These are phyloP conservation scores for Scartelaos histophorus DNA, from an alignment of 2,113 vertebrate species.

Conservation along the genomic window DNA sequence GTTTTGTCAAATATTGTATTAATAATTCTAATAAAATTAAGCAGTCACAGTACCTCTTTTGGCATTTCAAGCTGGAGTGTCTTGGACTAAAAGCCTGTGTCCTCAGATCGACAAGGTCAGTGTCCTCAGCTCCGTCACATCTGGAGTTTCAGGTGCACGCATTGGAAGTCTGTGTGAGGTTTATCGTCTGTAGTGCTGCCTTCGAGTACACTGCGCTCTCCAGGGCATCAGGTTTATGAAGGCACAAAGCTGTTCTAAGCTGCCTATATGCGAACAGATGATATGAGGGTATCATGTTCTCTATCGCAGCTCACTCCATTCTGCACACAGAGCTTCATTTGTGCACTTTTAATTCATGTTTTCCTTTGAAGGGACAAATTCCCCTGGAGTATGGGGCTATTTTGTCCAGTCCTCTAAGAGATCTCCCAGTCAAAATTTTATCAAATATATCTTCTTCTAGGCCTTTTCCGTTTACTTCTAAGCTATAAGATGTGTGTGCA, in stretches of 20 bases:
- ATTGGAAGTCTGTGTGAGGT: conserved; percentile 11
- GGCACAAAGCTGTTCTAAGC: neutral
- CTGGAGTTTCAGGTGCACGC: conserved; percentile 33
- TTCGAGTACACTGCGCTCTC: conserved; percentile 13
- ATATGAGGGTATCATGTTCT: conserved; percentile 10
- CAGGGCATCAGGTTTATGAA: neutral
- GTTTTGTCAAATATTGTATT: no score
- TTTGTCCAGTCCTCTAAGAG: conserved; percentile 21
- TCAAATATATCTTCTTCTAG: conserved; percentile 42
- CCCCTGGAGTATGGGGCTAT: conserved; percentile 2
- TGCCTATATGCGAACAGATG: neutral
- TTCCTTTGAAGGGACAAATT: conserved; percentile 19
- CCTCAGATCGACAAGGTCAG: conserved; percentile 1
- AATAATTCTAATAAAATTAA: neutral
- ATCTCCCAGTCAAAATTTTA: conserved; percentile 40
- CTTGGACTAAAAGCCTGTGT: conserved; percentile 48
- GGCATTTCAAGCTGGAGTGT: conserved; percentile 28
- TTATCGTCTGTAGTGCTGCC: conserved; percentile 5
- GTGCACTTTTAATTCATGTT: conserved; percentile 19
- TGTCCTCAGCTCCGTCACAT: conserved; percentile 36
- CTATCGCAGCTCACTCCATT: conserved; percentile 3
- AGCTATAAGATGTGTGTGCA: conserved; percentile 52
- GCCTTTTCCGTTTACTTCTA: conserved; percentile 45
- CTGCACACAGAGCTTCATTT: conserved; percentile 23
- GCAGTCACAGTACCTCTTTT: neutral